A percentile compares a stretch with the other conserved stretches of the same genome.
Evolutionary conservation across 1,140 invertebrate genomes (phyloP).

Genomic region (Panonychus citri): DNA sequence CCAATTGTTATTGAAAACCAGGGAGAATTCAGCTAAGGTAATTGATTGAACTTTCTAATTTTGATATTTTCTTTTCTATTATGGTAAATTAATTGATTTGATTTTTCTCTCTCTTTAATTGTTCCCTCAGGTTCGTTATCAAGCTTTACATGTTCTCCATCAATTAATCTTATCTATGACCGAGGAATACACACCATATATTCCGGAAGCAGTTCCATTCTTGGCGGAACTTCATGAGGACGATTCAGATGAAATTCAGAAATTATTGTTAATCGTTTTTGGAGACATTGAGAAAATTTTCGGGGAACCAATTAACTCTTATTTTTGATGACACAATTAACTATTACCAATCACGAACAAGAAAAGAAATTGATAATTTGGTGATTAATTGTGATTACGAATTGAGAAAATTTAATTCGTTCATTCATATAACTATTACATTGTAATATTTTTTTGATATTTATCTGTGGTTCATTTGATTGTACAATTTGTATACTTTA

Average conservation of each 20-base stretch:
- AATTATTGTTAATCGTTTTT: constrained; percentile 35
- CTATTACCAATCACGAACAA: too few species aligned
- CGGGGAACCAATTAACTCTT: constrained; percentile 47
- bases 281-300: constrained; percentile 47
- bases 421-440: too few species aligned
- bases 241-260: constrained; percentile 51
- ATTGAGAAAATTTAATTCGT: too few species aligned
- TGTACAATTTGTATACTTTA: too few species aligned
- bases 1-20: constrained; percentile 63
- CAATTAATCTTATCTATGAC: constrained; percentile 22
- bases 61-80: neutral
- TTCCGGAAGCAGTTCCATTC: constrained; percentile 28
- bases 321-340: constrained; percentile 15
- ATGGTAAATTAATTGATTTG: neutral
- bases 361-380: too few species aligned
- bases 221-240: constrained; percentile 35
- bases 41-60: constrained; percentile 3
- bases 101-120: constrained; percentile 2
- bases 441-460: too few species aligned
- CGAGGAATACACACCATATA: constrained; percentile 24
- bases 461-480: too few species aligned
- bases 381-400: too few species aligned
- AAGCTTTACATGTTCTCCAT: constrained; percentile 21
- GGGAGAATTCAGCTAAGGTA: constrained; percentile 37
- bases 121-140: constrained; percentile 20